Base-by-base conservation (phyloP, 1,140 invertebrate species). In the Pseudoatta argentina region DNA sequence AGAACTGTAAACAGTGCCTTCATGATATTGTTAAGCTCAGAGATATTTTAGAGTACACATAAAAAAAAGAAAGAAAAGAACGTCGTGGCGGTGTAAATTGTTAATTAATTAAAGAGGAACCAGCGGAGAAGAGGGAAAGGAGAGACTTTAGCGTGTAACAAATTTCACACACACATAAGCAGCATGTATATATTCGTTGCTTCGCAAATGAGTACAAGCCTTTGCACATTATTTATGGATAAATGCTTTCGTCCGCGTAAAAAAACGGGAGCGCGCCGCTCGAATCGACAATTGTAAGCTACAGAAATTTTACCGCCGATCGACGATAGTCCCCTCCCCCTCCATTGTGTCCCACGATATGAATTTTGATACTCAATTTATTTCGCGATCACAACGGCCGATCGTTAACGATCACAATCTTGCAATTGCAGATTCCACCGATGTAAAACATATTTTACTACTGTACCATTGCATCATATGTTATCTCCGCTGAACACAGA, bases 1-100 rank as follows among this genome's bases (percentile, higher is more conserved):
- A 87, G 87, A 89, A 89, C 88, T 87, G 88, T 64, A 85, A 90
- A 90, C 86, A 89, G 89, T 90, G 89, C 89, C 89, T 90, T 90
- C 67, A 90, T 67, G 53, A 88, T 90, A 89, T 75, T 66, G 12
- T 87, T 89, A 89, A 89, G 88, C 81, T 53, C 57, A 89, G 88
- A 89, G 59, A 89, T 89, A 89, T 89, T 89, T 89, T 89, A 87
- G 71, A 87, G n/a, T 83, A 83, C 39, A 24, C 69, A 14, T 48
- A 21, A 53, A 21, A 34, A 14, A 44, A 39, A 53, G 6, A 39
- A 61, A 44, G 14, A 64, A 24, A 48, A 24, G 21, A 44, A 63
- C n/a, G 51, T 69, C 53, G 30, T n/a, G 67, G 7, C 53, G 24
- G n/a, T 59, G 64, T 82, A 82, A 81, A 69, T 81, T 67, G 64